Conservation (phyloP, 2,113 vertebrate species). For the Anhinga anhinga region DNA sequence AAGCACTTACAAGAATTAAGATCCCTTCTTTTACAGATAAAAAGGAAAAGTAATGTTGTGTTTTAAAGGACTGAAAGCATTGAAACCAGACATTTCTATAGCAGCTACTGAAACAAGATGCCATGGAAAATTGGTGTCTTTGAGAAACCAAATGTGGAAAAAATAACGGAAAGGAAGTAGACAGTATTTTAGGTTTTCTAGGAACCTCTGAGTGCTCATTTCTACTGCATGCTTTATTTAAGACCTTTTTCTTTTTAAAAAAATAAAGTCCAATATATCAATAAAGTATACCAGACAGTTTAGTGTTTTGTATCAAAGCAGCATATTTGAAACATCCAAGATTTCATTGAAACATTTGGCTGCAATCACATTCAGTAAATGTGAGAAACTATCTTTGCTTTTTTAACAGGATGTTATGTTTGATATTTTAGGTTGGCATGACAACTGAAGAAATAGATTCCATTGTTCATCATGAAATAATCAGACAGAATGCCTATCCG, state of each 20-base stretch:
- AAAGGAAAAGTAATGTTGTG: neutral
- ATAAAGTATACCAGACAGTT: neutral
- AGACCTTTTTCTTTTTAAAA: neutral
- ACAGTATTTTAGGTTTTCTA: neutral
- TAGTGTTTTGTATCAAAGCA: slow-evolving; percentile 6
- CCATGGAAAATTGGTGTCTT: slow-evolving; percentile 7
- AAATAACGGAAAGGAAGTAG: neutral
- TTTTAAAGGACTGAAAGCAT: neutral
- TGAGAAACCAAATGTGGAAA: neutral
- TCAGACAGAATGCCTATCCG: slow-evolving; percentile 91
- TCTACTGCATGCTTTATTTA: neutral
- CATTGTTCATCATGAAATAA: slow-evolving; percentile 92
- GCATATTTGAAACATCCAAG: neutral
- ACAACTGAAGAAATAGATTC: slow-evolving; percentile 97
- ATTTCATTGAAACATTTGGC: neutral
- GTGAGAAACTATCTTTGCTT: slow-evolving; percentile 56
- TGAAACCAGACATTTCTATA: slow-evolving; percentile 5
- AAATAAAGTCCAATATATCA: neutral
- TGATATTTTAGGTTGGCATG: slow-evolving; percentile 90
- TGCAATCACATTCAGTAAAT: slow-evolving; percentile 23
- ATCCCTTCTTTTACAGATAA: neutral
- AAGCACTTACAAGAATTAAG: neutral
- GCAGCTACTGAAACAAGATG: slow-evolving; percentile 20
- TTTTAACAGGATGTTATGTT: slow-evolving; percentile 65
- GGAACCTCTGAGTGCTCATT: neutral